phyloP scores from a whole-genome alignment of 2,888 invertebrate genomes.

The Diaperis boleti region DNA sequence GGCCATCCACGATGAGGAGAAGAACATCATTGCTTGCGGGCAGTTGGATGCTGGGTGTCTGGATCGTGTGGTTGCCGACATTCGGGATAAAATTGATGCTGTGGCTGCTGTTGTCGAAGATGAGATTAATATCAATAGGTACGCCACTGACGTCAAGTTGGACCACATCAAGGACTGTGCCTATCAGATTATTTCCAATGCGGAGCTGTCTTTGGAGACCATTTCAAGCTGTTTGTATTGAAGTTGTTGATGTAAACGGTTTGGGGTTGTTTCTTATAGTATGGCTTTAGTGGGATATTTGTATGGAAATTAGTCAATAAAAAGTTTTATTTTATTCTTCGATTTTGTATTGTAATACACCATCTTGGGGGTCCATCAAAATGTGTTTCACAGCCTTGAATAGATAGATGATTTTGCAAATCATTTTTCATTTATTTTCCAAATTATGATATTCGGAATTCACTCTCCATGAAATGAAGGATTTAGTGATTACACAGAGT shows the following conservation, averaged over 20 bases:
- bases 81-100: slow-evolving; percentile 5
- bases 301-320: too few relatives aligned
- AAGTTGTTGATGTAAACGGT: too few relatives aligned
- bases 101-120: slow-evolving; percentile 1
- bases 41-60: not conserved
- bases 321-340: too few relatives aligned
- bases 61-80: slow-evolving; percentile 2
- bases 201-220: not conserved
- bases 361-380: too few relatives aligned
- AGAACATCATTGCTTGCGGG: not conserved
- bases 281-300: not conserved
- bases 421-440: too few relatives aligned
- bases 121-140: not conserved
- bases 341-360: too few relatives aligned
- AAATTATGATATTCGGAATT: too few relatives aligned
- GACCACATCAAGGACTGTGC: not conserved
- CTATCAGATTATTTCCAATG: not conserved
- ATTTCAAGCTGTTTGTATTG: not conserved
- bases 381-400: too few relatives aligned
- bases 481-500: too few relatives aligned
- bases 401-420: too few relatives aligned
- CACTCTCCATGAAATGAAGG: too few relatives aligned
- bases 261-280: too few relatives aligned
- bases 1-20: not conserved
- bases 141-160: not conserved